phyloP scores from a whole-genome alignment of 2,113 vertebrate genomes.

The Hippocampus mohnikei region DNA sequence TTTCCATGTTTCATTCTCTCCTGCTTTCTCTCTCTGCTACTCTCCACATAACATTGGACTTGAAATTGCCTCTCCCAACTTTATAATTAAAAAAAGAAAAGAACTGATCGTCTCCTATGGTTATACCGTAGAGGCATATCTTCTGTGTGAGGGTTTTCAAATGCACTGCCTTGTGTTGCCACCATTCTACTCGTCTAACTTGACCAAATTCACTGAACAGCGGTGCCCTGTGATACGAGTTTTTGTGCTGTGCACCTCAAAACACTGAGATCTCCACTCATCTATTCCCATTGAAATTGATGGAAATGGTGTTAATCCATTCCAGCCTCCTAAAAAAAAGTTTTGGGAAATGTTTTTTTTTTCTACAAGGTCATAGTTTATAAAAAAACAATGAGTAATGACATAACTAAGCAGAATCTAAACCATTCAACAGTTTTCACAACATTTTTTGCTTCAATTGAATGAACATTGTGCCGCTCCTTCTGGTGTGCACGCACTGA shows the following conservation, averaged over 20 bases:
- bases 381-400: too few species aligned
- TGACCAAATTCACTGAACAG: neutral
- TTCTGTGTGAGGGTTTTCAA: too few species aligned
- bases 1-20: constrained; percentile 33
- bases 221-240: neutral
- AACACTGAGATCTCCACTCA: too few species aligned
- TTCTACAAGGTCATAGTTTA: too few species aligned
- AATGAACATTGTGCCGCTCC: neutral
- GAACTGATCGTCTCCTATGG: constrained; percentile 40
- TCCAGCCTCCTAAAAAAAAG: too few species aligned
- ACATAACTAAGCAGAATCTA: neutral
- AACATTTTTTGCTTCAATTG: neutral
- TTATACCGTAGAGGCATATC: neutral
- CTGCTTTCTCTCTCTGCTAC: constrained; percentile 32
- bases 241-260: too few species aligned
- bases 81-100: constrained; percentile 47
- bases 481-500: neutral
- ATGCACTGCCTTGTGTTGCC: neutral
- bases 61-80: constrained; percentile 52
- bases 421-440: neutral
- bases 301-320: too few species aligned
- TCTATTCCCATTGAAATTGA: too few species aligned
- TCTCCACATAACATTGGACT: constrained; percentile 52
- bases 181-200: neutral
- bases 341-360: too few species aligned